Base-by-base conservation (phyloP, 1,140 invertebrate genomes). In the Neodiprion lecontei region DNA sequence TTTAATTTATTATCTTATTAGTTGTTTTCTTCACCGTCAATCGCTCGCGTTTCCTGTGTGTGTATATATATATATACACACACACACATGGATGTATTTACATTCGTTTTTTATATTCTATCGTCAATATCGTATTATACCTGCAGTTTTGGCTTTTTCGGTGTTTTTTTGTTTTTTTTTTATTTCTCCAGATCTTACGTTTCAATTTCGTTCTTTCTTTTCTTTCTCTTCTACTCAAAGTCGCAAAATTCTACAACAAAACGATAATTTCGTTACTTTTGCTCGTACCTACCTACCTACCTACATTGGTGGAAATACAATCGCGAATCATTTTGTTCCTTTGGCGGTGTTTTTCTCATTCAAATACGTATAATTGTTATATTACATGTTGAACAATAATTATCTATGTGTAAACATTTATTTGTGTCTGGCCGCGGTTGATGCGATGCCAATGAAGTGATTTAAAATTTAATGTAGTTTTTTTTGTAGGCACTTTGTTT, bases 1-100 rank as follows among this genome's bases (percentile, higher is more conserved):
- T 49, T 47, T 21, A 65, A 23, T 14, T 70, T 14, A 70, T 70
- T 11, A 65, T 49, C 17, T 40, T 48, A 66, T 21, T 23, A 12
- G 23, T 23, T 53, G n/a, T 71, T n/a, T 14, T 66, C 17, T 40
- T 75, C 28, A 40, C 9, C 9, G 70, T 74, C 53, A 76, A 78
- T 76, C 28, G 17, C 17, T 21, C 17, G 17, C 17, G 17, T 21
- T 21, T 21, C 17, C 17, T 21, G 17, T 21, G 17, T 21, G 17
- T 40, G 5, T 28, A 28, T 28, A 5, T 40, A 40, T 2, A 40
- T 40, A 5, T 40, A 40, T 40, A 40, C 1, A 40, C 0, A 40
- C 5, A 40, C 5, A 40, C 5, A 40, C 5, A 40, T 65, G 1
- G 61, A 65, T 65, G 17, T 14, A 17, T 65, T 65, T 65, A 3